A percentile compares a stretch with the other conserved stretches of the same genome.
These are phyloP conservation scores for Seladonia tumulorum DNA, from an alignment of 2,888 invertebrate genomes.

Conservation along the genomic window DNA sequence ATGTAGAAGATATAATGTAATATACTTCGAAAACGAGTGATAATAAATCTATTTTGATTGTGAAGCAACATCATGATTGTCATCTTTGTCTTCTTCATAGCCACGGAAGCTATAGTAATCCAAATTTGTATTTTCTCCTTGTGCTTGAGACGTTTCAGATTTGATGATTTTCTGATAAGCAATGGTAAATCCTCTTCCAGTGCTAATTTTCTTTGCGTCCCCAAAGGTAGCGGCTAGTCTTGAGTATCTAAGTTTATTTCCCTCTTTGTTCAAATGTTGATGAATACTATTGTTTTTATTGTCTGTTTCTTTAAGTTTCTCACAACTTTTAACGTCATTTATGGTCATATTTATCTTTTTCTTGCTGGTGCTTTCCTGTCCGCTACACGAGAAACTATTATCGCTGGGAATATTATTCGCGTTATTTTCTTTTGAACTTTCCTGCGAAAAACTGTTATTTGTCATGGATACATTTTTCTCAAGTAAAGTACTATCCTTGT, in stretches of 20 bases:
- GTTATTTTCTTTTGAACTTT: not conserved
- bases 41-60: not conserved
- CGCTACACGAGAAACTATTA: not conserved
- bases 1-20: not conserved
- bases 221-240: not conserved
- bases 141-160: too few relatives aligned
- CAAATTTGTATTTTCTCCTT: not conserved
- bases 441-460: not conserved
- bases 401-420: not conserved
- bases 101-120: not conserved
- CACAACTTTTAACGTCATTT: not conserved
- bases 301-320: not conserved
- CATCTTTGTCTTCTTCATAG: constrained; percentile 1
- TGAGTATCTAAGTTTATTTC: not conserved
- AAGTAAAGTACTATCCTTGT: not conserved
- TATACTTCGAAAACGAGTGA: not conserved
- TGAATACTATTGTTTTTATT: not conserved
- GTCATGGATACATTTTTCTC: not conserved
- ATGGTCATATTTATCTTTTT: not conserved
- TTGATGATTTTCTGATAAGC: constrained; percentile 15
- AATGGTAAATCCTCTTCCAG: constrained; percentile 50
- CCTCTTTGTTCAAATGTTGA: not conserved
- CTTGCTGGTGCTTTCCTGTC: not conserved
- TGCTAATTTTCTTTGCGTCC: constrained; percentile 31
- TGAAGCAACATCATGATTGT: not conserved